phyloP scores from a whole-genome alignment of 2,888 invertebrate genomes.

The Ichneumoninae sp. region DNA sequence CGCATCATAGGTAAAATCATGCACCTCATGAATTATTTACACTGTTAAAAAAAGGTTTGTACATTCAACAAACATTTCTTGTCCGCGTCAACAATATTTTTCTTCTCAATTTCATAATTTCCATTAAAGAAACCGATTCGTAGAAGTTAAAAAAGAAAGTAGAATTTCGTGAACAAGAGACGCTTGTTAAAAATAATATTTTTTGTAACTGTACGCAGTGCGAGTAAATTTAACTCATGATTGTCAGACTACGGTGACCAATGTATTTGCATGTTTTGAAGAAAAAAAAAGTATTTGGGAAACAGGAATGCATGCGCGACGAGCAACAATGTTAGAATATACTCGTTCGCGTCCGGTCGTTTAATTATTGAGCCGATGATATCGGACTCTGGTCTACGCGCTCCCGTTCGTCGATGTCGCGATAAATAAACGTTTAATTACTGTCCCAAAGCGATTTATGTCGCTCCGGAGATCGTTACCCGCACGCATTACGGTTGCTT shows the following conservation, averaged over 20 bases:
- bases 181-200: background rate
- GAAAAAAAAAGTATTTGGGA: background rate
- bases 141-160: background rate
- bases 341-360: slow-evolving; percentile 41
- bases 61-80: background rate
- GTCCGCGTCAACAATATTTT: background rate
- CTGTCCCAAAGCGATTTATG: slow-evolving; percentile 34
- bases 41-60: background rate
- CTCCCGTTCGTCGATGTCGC: slow-evolving; percentile 15
- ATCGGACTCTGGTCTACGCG: slow-evolving; percentile 20
- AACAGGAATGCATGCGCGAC: background rate
- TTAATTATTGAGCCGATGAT: slow-evolving; percentile 40
- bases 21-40: background rate
- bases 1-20: background rate
- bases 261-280: background rate
- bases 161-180: background rate
- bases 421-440: slow-evolving; percentile 60
- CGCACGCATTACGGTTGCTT: slow-evolving; percentile 48
- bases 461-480: slow-evolving; percentile 58
- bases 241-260: background rate
- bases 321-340: slow-evolving; percentile 52
- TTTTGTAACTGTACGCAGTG: background rate
- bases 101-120: background rate
- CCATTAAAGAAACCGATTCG: background rate
- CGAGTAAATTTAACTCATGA: background rate